Evolutionary conservation across 1,140 invertebrate genomes (phyloP).

Genomic region (Capitella teleta): DNA sequence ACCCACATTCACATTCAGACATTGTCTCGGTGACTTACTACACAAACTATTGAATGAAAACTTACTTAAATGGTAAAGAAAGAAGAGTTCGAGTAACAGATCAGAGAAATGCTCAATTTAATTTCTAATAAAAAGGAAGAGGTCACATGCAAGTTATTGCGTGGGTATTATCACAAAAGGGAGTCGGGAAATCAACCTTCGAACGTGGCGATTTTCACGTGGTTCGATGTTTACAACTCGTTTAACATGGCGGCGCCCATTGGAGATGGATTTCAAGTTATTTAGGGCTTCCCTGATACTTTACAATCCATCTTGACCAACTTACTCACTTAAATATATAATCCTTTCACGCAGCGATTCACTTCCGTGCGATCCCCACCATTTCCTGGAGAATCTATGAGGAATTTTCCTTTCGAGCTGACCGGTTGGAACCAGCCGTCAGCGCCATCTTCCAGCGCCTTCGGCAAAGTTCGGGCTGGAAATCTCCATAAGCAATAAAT

Average conservation of each 20-base stretch:
- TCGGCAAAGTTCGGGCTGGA: constrained; percentile 16
- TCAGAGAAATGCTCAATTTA: not conserved
- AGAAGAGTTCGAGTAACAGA: not conserved
- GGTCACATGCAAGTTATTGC: not conserved
- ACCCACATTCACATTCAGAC: too few species aligned
- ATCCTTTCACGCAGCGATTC: constrained; percentile 9
- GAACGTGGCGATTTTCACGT: not conserved
- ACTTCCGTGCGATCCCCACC: not conserved
- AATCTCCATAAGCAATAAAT: constrained; percentile 5
- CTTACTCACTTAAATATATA: not conserved
- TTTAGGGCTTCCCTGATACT: not conserved
- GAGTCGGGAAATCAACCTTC: not conserved
- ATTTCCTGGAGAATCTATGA: not conserved
- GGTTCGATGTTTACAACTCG: constrained; percentile 1
- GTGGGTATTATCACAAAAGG: not conserved
- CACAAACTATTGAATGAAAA: not conserved
- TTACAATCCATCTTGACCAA: not conserved
- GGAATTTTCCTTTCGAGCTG: constrained; percentile 7
- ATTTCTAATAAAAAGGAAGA: not conserved
- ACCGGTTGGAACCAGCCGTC: constrained; percentile 42
- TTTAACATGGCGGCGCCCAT: constrained; percentile 36
- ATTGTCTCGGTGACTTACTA: too few species aligned
- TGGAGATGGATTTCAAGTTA: not conserved
- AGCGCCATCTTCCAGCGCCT: constrained; percentile 27
- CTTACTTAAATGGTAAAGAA: not conserved